Evolutionary conservation across 2,797 vertebrate genomes (phyloP).

Genomic region (Acanthis flammea): DNA sequence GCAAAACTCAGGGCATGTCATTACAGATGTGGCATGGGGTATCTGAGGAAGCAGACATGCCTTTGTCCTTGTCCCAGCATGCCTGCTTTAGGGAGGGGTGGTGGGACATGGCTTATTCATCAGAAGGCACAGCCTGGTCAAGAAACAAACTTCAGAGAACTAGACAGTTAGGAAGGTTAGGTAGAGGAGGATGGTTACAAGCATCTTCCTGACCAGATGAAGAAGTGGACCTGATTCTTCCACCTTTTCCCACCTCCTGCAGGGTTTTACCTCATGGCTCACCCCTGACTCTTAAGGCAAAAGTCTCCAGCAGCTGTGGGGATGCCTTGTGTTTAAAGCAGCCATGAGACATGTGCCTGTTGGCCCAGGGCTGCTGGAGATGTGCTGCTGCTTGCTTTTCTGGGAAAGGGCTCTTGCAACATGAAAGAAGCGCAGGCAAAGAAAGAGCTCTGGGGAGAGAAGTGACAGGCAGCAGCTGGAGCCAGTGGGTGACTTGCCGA

Average conservation of each 20-base stretch:
- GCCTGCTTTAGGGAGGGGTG: background rate
- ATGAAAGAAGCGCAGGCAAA: background rate
- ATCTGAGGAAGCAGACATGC: background rate
- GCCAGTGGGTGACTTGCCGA: background rate
- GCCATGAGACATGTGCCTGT: background rate
- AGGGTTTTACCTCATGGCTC: background rate
- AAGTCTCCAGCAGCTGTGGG: background rate
- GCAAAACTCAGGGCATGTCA: background rate
- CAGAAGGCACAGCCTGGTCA: background rate
- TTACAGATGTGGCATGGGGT: background rate
- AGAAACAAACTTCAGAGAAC: background rate
- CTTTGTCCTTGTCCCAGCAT: background rate
- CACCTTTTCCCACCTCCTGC: background rate
- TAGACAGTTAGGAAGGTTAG: background rate
- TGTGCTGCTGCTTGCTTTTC: slow-evolving; percentile 20
- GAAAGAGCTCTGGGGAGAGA: slow-evolving; percentile 11
- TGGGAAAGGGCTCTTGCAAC: slow-evolving; percentile 29
- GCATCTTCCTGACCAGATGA: background rate
- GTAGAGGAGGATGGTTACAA: background rate
- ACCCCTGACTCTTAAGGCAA: background rate
- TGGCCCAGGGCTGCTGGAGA: background rate
- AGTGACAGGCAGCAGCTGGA: slow-evolving; percentile 56
- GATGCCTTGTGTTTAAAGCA: background rate
- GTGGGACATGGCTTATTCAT: background rate
- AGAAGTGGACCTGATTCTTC: background rate